A percentile compares a stretch with the other conserved stretches of the same genome.
Conservation (phyloP, 2,888 invertebrate genomes). For the Ischnus inquisitorius region DNA sequence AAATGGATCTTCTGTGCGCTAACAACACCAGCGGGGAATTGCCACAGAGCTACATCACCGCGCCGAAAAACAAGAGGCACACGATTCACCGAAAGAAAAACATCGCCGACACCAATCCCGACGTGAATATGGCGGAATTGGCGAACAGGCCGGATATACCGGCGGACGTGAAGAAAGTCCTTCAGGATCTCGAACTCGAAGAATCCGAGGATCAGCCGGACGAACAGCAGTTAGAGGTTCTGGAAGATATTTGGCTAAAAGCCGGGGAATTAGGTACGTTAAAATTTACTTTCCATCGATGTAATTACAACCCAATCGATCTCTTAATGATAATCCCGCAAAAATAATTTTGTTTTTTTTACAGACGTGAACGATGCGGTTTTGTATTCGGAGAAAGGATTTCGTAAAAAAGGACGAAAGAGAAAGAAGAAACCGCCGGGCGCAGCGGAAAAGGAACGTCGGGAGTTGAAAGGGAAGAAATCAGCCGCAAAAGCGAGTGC, state of each 20-base stretch:
- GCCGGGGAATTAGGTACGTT: constrained; percentile 91
- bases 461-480: constrained; percentile 77
- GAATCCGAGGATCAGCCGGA: constrained; percentile 88
- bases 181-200: constrained; percentile 87
- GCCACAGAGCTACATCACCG: constrained; percentile 89
- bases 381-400: constrained; percentile 87
- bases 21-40: constrained; percentile 89
- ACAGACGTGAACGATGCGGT: constrained; percentile 86
- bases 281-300: background rate
- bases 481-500: constrained; percentile 55
- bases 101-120: constrained; percentile 75
- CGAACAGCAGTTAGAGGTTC: constrained; percentile 90
- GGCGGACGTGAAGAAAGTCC: constrained; percentile 88
- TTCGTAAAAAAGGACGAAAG: constrained; percentile 85
- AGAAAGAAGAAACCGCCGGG: constrained; percentile 79
- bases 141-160: constrained; percentile 87
- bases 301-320: background rate
- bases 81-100: constrained; percentile 87
- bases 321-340: too few relatives aligned
- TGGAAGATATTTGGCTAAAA: constrained; percentile 93
- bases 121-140: constrained; percentile 84
- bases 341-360: constrained; percentile 40
- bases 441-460: constrained; percentile 71
- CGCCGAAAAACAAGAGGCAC: constrained; percentile 89
- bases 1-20: constrained; percentile 92